Evolutionary conservation across 2,113 vertebrate species (phyloP).

Genomic region (Phodopus roborovskii): DNA sequence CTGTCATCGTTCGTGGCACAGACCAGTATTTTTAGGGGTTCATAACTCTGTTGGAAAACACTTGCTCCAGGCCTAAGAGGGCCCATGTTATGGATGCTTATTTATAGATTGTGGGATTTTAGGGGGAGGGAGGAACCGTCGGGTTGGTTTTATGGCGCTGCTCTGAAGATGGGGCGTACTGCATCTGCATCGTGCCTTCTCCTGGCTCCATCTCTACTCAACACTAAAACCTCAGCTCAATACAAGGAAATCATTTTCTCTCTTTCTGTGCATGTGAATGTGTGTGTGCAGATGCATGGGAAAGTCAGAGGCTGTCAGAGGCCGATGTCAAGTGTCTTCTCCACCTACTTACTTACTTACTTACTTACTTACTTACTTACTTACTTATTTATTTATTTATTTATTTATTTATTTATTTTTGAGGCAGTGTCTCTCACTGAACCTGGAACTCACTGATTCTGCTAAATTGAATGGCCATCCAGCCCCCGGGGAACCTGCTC

Average conservation of each 20-base stretch:
- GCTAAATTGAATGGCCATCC: neutral
- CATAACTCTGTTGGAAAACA: constrained; percentile 80
- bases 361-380: fast-evolving
- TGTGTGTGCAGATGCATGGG: neutral
- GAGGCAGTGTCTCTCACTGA: neutral
- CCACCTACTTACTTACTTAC: neutral
- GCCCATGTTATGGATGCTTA: constrained; percentile 72
- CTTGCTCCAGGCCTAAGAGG: constrained; percentile 77
- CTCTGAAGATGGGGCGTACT: constrained; percentile 55
- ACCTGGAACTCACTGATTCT: neutral
- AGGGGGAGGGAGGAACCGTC: constrained; percentile 45
- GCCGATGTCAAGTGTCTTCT: neutral
- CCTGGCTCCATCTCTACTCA: constrained; percentile 59
- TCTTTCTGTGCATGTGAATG: neutral
- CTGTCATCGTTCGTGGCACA: constrained; percentile 80
- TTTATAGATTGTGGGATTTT: constrained; percentile 73
- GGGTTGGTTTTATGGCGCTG: constrained; percentile 40
- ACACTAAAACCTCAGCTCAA: constrained; percentile 47
- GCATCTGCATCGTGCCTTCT: constrained; percentile 9
- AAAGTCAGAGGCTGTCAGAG: neutral
- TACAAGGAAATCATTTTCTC: constrained; percentile 47
- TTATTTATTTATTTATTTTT: neutral
- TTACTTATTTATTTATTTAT: too few species aligned
- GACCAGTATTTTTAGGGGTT: constrained; percentile 81
- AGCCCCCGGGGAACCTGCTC: neutral